Percentiles rank a stretch among this genome's conserved stretches.
Conservation (phyloP, 2,797 vertebrate species). For the Vespertilio murinus region DNA sequence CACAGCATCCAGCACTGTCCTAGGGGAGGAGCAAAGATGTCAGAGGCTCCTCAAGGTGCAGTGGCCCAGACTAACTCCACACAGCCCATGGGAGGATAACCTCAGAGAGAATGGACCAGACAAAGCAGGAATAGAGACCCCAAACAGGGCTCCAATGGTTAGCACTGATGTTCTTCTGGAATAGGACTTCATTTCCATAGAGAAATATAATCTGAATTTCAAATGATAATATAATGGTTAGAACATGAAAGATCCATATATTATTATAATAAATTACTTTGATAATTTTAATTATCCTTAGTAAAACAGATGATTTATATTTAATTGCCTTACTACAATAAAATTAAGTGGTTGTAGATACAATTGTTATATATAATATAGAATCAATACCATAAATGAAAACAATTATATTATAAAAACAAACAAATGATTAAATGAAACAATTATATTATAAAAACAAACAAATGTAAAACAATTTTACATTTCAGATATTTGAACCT, state of each 20-base stretch:
- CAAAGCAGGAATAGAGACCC: neutral
- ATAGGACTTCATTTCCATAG: neutral
- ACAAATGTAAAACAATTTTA: slow-evolving; percentile 39
- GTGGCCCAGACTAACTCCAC: neutral
- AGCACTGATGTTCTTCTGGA: neutral
- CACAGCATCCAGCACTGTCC: accelerated
- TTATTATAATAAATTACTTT: slow-evolving; percentile 74
- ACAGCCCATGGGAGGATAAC: neutral
- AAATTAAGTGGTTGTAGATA: slow-evolving; percentile 69
- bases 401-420: slow-evolving; percentile 62
- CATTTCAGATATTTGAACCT: slow-evolving; percentile 50
- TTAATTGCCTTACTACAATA: slow-evolving; percentile 69
- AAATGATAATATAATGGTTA: slow-evolving; percentile 46
- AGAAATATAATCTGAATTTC: slow-evolving; percentile 55
- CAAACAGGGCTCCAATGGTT: neutral
- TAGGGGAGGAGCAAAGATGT: too few species aligned
- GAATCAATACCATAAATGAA: slow-evolving; percentile 54
- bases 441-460: slow-evolving; percentile 63
- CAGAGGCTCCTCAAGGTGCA: neutral
- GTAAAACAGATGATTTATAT: slow-evolving; percentile 67
- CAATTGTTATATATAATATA: slow-evolving; percentile 63
- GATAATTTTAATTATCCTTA: slow-evolving; percentile 75
- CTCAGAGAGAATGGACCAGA: neutral
- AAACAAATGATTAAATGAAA: slow-evolving; percentile 61
- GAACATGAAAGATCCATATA: neutral